Conservation (phyloP, 2,888 invertebrate genomes). For the Pediacus dermestoides region DNA sequence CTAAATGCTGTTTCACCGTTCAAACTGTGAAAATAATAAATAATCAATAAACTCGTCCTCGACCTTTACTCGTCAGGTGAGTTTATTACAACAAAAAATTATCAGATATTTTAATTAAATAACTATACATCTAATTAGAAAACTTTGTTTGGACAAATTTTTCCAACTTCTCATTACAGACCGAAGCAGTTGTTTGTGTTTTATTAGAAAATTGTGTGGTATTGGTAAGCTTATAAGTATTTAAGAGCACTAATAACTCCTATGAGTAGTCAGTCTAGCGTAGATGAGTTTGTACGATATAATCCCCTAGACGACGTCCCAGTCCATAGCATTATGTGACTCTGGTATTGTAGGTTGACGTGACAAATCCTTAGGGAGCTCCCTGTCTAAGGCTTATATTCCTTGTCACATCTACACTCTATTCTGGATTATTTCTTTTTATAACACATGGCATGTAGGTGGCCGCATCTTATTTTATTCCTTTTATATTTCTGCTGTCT, state of each 20-base stretch:
- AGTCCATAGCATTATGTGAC: conserved; percentile 29
- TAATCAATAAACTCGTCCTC: too few relatives aligned
- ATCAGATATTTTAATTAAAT: too few relatives aligned
- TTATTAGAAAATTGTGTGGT: conserved; percentile 5
- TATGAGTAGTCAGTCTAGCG: conserved; percentile 16
- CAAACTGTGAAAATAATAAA: too few relatives aligned
- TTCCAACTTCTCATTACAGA: not conserved
- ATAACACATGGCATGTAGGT: conserved; percentile 22
- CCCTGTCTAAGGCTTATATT: conserved; percentile 41
- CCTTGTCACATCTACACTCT: conserved; percentile 43
- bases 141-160: too few relatives aligned
- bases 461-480: conserved; percentile 6
- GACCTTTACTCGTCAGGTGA: too few relatives aligned
- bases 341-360: conserved; percentile 45
- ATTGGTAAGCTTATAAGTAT: conserved; percentile 7
- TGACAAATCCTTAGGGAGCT: conserved; percentile 46
- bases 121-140: too few relatives aligned
- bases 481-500: too few relatives aligned
- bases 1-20: too few relatives aligned
- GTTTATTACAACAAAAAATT: too few relatives aligned
- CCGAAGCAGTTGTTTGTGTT: conserved; percentile 1
- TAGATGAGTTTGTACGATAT: conserved; percentile 13
- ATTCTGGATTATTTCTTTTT: conserved; percentile 40
- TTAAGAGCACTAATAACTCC: conserved; percentile 8
- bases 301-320: conserved; percentile 27